These are phyloP conservation scores for Cygnus buccinator DNA, from an alignment of 2,113 vertebrate genomes.

Conservation along the genomic window DNA sequence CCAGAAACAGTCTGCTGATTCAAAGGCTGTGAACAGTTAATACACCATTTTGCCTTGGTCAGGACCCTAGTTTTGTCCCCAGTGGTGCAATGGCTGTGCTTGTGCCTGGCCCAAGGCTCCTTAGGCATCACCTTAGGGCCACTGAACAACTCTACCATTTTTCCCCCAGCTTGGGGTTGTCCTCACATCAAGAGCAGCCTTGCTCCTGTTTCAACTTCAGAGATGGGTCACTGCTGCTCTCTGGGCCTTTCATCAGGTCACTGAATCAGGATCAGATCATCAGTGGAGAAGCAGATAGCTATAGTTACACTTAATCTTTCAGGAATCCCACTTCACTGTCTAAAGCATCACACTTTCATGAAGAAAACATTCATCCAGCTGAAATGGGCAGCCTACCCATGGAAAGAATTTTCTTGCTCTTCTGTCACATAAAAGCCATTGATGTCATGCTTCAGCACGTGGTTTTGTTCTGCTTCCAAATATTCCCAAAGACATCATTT, in stretches of 20 bases:
- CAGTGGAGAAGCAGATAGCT: background rate
- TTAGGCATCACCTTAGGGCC: background rate
- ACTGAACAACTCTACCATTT: background rate
- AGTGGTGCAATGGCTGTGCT: background rate
- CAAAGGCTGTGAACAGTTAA: background rate
- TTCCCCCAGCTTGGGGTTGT: fast-evolving
- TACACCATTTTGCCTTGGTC: background rate
- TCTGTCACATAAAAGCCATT: background rate
- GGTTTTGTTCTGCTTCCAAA: background rate
- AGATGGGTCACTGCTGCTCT: background rate
- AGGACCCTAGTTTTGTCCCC: background rate
- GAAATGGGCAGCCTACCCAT: background rate
- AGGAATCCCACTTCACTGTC: background rate
- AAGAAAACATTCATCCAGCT: background rate
- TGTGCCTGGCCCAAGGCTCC: background rate
- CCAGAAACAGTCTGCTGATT: background rate
- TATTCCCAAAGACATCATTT: background rate
- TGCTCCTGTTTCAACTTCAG: background rate
- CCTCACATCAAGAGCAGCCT: background rate
- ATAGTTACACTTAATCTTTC: background rate
- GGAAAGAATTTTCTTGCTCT: background rate
- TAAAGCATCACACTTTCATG: background rate
- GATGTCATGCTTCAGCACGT: fast-evolving
- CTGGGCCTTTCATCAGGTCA: background rate
- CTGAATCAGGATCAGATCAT: background rate